Conservation (phyloP, 2,797 vertebrate genomes). For the Chloroceryle inda region DNA sequence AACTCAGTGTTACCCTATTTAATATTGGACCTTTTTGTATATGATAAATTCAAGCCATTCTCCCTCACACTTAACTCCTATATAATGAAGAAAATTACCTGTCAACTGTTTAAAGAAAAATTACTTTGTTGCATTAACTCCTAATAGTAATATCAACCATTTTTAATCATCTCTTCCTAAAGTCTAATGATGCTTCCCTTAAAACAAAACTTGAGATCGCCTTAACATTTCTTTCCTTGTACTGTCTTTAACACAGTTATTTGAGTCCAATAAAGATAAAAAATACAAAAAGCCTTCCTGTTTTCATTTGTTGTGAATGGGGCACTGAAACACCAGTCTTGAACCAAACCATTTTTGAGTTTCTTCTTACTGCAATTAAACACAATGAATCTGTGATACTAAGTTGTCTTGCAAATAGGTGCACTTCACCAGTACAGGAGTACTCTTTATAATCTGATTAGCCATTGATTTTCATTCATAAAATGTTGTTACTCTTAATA, state of each 20-base stretch:
- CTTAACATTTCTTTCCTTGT: background rate
- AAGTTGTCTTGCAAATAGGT: too few species aligned
- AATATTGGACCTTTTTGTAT: background rate
- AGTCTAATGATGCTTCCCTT: background rate
- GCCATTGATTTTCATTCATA: too few species aligned
- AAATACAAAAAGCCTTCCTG: background rate
- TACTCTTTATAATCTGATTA: too few species aligned
- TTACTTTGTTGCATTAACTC: background rate
- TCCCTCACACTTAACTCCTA: background rate
- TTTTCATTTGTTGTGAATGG: background rate
- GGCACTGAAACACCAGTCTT: background rate
- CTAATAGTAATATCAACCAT: background rate
- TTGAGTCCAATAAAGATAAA: background rate
- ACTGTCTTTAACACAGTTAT: background rate
- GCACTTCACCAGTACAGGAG: too few species aligned
- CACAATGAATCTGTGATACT: too few species aligned
- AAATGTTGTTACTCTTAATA: too few species aligned
- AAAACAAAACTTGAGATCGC: background rate
- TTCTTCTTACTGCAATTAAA: background rate
- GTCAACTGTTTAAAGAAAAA: background rate
- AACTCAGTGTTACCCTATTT: background rate
- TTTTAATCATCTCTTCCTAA: background rate
- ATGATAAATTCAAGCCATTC: slow-evolving; percentile 9
- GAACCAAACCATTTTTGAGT: background rate
- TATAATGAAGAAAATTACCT: slow-evolving; percentile 18